phyloP scores from a whole-genome alignment of 2,113 vertebrate species.

The Martes martes region DNA sequence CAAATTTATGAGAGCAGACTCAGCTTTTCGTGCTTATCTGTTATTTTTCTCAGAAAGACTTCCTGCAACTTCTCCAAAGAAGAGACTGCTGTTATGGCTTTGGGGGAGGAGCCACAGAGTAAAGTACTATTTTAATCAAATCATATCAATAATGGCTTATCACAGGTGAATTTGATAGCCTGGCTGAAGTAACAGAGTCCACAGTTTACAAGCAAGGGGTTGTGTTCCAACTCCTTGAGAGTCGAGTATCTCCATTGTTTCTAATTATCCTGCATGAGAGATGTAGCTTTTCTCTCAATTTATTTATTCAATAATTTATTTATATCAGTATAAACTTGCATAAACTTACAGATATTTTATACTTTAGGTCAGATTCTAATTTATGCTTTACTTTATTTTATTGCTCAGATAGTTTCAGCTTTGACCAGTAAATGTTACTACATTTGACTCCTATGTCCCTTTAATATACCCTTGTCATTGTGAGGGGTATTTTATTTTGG shows the following conservation, averaged over 20 bases:
- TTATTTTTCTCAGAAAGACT: neutral
- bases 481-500: neutral
- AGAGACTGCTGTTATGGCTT: neutral
- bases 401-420: neutral
- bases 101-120: neutral
- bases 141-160: neutral
- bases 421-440: neutral
- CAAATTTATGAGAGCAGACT: neutral
- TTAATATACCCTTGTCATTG: neutral
- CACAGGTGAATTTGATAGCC: neutral
- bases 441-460: neutral
- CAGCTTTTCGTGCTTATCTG: neutral
- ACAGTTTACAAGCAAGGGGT: neutral
- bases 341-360: neutral
- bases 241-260: neutral
- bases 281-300: neutral
- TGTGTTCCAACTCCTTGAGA: neutral
- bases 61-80: neutral
- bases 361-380: neutral
- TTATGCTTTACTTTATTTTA: neutral
- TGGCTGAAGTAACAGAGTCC: neutral
- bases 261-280: neutral
- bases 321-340: neutral
- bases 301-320: neutral
- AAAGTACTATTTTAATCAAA: neutral